Evolutionary conservation across 2,888 invertebrate genomes (phyloP).

Genomic region (Tubulanus polymorphus): DNA sequence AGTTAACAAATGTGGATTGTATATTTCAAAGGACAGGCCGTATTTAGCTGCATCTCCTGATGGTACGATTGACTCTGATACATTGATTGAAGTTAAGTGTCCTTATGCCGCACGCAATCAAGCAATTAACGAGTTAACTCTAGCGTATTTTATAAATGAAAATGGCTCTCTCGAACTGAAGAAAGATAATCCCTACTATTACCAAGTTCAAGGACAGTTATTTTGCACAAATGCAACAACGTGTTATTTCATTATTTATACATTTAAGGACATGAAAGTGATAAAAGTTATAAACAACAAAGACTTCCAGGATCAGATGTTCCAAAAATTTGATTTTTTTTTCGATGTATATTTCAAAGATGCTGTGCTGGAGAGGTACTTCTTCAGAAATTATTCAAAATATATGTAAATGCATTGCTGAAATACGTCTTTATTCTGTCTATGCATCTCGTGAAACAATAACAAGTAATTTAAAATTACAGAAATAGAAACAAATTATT

Average conservation of each 20-base stretch:
- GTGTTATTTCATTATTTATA: slow-evolving; percentile 17
- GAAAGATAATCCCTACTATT: slow-evolving; percentile 11
- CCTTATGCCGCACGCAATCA: slow-evolving; percentile 8
- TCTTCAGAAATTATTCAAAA: too few relatives aligned
- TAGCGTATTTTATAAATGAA: slow-evolving; percentile 6
- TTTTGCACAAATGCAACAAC: slow-evolving; percentile 10
- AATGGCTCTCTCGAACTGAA: slow-evolving; percentile 7
- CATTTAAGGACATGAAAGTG: slow-evolving; percentile 11
- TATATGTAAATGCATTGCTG: too few relatives aligned
- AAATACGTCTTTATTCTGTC: too few relatives aligned
- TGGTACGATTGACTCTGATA: slow-evolving; percentile 9
- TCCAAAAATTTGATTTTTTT: slow-evolving; percentile 7
- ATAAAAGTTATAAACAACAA: slow-evolving; percentile 11
- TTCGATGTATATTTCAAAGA: slow-evolving; percentile 13
- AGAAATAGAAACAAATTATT: too few relatives aligned
- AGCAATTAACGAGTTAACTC: slow-evolving; percentile 4
- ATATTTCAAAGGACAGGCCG: slow-evolving; percentile 6
- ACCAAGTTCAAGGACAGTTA: slow-evolving; percentile 19
- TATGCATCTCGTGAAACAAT: too few relatives aligned
- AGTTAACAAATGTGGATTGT: slow-evolving; percentile 13
- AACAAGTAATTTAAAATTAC: too few relatives aligned
- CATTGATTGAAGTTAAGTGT: too few relatives aligned
- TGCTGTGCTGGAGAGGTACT: slow-evolving; percentile 11
- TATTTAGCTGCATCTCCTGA: slow-evolving; percentile 15
- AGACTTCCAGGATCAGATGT: slow-evolving; percentile 14